A percentile compares a stretch with the other conserved stretches of the same genome.
phyloP scores from a whole-genome alignment of 2,888 invertebrate species.

The Oxystoma pomonae region DNA sequence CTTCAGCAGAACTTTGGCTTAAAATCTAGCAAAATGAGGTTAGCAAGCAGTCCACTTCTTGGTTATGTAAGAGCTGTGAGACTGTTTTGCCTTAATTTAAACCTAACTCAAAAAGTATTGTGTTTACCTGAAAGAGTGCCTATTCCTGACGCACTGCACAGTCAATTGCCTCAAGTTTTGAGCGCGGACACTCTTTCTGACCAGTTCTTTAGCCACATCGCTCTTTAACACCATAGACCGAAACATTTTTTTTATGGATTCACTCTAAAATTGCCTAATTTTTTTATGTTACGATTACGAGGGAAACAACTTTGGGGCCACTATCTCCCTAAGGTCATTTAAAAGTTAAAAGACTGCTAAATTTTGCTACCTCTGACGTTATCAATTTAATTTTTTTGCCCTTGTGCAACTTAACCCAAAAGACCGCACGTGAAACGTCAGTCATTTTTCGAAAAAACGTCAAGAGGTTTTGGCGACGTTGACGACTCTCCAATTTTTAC shows the following conservation, averaged over 20 bases:
- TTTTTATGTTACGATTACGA: slow-evolving; percentile 28
- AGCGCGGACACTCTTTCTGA: slow-evolving; percentile 56
- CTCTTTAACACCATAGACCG: slow-evolving; percentile 69
- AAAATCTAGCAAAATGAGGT: too few relatives aligned
- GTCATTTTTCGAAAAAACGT: neutral
- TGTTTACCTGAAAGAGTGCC: slow-evolving; percentile 40
- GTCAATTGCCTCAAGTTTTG: slow-evolving; percentile 55
- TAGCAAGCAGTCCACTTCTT: neutral
- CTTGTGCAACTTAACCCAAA: neutral
- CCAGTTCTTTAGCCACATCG: slow-evolving; percentile 60
- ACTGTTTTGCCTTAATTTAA: neutral
- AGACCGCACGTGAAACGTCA: neutral
- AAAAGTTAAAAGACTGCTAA: slow-evolving; percentile 36
- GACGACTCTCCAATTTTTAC: too few relatives aligned
- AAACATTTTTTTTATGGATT: slow-evolving; percentile 56
- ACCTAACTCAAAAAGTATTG: neutral
- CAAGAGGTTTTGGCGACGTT: too few relatives aligned
- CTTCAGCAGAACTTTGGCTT: too few relatives aligned
- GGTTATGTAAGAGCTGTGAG: neutral
- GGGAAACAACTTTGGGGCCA: slow-evolving; percentile 31
- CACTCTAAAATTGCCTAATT: neutral
- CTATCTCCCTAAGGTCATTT: slow-evolving; percentile 45
- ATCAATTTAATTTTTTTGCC: slow-evolving; percentile 13
- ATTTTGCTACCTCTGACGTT: slow-evolving; percentile 19
- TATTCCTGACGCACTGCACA: slow-evolving; percentile 59